Conservation (phyloP, 2,113 vertebrate genomes). For the Aepyceros melampus region DNA sequence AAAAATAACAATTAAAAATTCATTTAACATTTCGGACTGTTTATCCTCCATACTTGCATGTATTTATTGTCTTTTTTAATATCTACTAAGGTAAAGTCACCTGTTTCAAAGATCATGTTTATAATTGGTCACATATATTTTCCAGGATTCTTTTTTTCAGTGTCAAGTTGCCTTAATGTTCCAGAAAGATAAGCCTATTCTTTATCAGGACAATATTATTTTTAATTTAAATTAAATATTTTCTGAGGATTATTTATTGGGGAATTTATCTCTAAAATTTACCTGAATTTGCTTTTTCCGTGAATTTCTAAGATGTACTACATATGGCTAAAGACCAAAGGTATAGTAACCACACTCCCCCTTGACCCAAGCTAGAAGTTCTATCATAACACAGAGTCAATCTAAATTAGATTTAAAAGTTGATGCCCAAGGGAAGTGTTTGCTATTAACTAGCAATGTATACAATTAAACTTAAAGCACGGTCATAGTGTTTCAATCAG, state of each 20-base stretch:
- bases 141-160: background rate
- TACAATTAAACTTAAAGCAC: conserved; percentile 59
- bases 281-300: background rate
- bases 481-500: conserved; percentile 54
- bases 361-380: background rate
- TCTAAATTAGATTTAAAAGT: conserved; percentile 61
- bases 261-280: background rate
- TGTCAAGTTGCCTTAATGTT: background rate
- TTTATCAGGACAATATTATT: conserved; percentile 9
- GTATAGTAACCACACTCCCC: accelerated
- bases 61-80: background rate
- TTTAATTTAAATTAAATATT: conserved; percentile 19
- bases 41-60: background rate
- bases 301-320: background rate
- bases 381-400: background rate
- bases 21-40: background rate
- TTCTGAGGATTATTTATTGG: background rate
- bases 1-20: background rate
- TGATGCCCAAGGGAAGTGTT: background rate
- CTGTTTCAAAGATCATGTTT: background rate
- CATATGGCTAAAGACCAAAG: background rate
- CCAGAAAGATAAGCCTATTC: background rate
- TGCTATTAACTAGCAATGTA: conserved; percentile 53
- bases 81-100: background rate
- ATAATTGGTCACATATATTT: background rate